Evolutionary conservation across 1,140 invertebrate species (phyloP).

Genomic region (Dufourea novaeangliae): DNA sequence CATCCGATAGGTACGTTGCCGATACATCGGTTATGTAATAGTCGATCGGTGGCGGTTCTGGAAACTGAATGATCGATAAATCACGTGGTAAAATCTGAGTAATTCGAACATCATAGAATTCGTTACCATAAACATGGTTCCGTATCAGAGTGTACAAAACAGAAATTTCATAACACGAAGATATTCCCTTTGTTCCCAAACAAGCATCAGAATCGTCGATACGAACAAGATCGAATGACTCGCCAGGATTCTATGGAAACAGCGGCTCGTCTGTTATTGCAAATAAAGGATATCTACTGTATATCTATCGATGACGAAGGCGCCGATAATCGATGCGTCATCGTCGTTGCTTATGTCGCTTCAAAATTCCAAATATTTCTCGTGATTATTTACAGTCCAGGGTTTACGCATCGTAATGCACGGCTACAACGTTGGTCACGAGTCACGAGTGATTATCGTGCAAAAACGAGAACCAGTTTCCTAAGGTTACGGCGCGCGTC

Average conservation of each 20-base stretch:
- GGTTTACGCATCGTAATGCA: neutral
- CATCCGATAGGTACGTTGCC: slow-evolving; percentile 14
- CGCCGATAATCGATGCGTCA: neutral
- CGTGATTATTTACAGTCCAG: neutral
- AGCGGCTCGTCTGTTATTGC: neutral
- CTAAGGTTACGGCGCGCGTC: neutral
- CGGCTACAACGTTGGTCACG: neutral
- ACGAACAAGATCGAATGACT: neutral
- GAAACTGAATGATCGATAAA: slow-evolving; percentile 26
- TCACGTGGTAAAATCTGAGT: no score
- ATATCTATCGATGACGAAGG: no score
- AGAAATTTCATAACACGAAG: no score
- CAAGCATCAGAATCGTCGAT: neutral
- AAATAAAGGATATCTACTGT: neutral
- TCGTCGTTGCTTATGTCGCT: neutral
- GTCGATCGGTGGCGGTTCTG: slow-evolving; percentile 23
- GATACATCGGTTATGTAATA: slow-evolving; percentile 26
- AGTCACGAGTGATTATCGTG: neutral
- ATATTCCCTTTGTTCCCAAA: no score
- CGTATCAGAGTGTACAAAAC: neutral
- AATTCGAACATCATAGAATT: neutral
- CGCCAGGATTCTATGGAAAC: neutral
- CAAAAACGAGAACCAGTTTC: slow-evolving; percentile 6
- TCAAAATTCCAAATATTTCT: neutral
- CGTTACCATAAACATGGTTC: slow-evolving; percentile 27